Base-by-base conservation (phyloP, 2,113 vertebrate genomes). In the Stictonetta naevosa region DNA sequence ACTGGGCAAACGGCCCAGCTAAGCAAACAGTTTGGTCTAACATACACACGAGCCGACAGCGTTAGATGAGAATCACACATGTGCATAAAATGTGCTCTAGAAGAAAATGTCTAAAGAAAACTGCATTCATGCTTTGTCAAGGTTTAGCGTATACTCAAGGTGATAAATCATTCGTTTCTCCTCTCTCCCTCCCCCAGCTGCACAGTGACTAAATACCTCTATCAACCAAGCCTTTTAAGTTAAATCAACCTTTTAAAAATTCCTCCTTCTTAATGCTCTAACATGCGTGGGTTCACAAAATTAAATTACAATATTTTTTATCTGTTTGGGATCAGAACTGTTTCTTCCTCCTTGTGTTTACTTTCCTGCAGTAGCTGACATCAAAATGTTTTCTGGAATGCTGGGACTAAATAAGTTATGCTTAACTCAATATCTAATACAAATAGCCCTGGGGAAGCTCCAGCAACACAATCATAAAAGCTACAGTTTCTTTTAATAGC, bases 341-440 rank as follows among this genome's bases (percentile, higher is more conserved):
- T 98, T 98, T 98, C 98, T 97, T 98, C 96, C 96, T 98, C 96
- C 96, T 97, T 91, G 82, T 98, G 98, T 99, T 98, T 99, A 98
- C 98, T 98, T 98, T 96, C 98, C 97, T 98, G 97, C 97, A 98
- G 98, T 98, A 98, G 98, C 98, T 98, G 94, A 98, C 98, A 98
- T 99, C 98, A 98, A 98, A 98, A 98, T 97, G 97, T 98, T 98
- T 98, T 98, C 97, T 98, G 98, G 98, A 98, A 98, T 98, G 98
- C 96, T 93, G 90, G 97, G 96, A 94, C 98, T 99, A 98, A 98
- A 97, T 98, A 98, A 98, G 98, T 99, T 99, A 98, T 98, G 97
- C 98, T 98, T 99, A 99, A 98, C 98, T 98, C 98, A 98, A 98
- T 99, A 98, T 98, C 98, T 98, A 98, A 98, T 98, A 93, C 96